Evolutionary conservation across 2,113 vertebrate genomes (phyloP).

Genomic region (Heteronetta atricapilla): DNA sequence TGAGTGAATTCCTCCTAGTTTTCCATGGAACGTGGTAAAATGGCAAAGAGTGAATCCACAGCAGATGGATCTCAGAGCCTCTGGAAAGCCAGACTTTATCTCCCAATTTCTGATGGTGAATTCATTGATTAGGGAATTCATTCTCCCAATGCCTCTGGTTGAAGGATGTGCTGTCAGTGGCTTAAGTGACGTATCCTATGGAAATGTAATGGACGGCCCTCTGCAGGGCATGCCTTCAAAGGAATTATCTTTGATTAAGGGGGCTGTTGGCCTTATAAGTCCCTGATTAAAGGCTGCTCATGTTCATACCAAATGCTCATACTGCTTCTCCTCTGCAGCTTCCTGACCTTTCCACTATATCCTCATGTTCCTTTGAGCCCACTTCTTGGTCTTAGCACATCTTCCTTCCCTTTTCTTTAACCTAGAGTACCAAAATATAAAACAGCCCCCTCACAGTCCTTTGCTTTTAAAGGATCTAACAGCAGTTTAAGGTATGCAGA

Average conservation of each 20-base stretch:
- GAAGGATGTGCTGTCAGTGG: slow-evolving; percentile 36
- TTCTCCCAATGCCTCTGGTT: neutral
- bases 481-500: neutral
- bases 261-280: neutral
- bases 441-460: neutral
- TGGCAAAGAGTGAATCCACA: neutral
- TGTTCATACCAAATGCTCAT: neutral
- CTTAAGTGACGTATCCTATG: neutral
- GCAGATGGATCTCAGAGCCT: neutral
- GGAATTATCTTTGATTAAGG: neutral
- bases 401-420: neutral
- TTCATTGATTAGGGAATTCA: neutral
- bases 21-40: neutral
- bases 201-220: neutral
- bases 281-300: neutral
- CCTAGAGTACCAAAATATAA: neutral
- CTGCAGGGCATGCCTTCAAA: neutral
- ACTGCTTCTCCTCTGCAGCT: neutral
- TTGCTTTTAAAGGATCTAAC: neutral
- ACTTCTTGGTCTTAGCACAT: neutral
- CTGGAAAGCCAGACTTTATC: neutral
- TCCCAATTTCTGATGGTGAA: neutral
- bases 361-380: neutral
- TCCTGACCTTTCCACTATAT: neutral
- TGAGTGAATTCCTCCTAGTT: neutral